Evolutionary conservation across 2,797 vertebrate species (phyloP).

Genomic region (Thaleichthys pacificus): DNA sequence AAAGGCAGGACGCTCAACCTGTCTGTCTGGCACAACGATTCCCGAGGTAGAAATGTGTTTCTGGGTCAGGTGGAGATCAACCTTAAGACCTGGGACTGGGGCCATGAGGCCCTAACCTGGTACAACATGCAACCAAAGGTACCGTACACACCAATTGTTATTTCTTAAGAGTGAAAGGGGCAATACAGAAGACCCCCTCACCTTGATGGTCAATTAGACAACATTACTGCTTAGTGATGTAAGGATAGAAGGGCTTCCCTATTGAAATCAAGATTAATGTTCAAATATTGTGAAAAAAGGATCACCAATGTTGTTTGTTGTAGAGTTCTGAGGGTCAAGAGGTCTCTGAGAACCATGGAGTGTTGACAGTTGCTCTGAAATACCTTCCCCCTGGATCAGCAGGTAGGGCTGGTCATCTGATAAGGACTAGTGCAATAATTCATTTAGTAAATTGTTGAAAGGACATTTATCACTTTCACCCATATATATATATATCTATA

Average conservation of each 20-base stretch:
- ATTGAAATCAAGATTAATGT: no score
- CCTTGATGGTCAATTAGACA: no score
- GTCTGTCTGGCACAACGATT: constrained; percentile 64
- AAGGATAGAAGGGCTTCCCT: no score
- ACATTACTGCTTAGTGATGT: no score
- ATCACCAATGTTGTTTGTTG: background rate
- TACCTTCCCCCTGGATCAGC: constrained; percentile 36
- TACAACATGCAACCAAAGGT: constrained; percentile 56
- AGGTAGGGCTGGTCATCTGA: constrained; percentile 34
- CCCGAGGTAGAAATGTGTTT: constrained; percentile 56
- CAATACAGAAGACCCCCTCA: no score
- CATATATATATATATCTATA: background rate
- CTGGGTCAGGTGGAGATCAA: constrained; percentile 57
- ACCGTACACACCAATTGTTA: background rate
- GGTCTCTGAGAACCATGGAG: constrained; percentile 32
- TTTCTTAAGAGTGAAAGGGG: background rate
- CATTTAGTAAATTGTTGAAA: background rate
- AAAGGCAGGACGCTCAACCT: constrained; percentile 47
- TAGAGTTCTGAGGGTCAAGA: constrained; percentile 31
- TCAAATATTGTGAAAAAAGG: background rate
- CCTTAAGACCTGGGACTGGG: constrained; percentile 56
- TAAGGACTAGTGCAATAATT: background rate
- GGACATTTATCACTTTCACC: background rate
- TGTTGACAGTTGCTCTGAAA: constrained; percentile 49
- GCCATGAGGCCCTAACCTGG: constrained; percentile 48